Evolutionary conservation across 2,888 invertebrate species (phyloP).

Genomic region (Sepiola atlantica): DNA sequence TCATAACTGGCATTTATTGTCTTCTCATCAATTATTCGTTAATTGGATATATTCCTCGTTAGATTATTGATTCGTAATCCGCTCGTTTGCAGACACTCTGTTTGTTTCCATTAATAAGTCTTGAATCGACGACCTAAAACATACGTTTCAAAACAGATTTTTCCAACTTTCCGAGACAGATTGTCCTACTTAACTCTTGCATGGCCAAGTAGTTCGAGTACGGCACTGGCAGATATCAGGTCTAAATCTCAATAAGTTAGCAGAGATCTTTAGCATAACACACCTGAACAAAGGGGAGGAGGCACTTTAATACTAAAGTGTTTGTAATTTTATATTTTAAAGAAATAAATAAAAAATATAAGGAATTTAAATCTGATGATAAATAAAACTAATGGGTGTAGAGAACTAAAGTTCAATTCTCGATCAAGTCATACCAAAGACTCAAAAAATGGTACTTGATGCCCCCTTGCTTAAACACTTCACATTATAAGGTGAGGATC

Average conservation of each 20-base stretch:
- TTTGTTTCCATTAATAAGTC: conserved; percentile 32
- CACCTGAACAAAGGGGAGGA: neutral
- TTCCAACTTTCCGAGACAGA: conserved; percentile 32
- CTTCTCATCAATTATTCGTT: conserved; percentile 32
- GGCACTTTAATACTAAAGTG: neutral
- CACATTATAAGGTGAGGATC: too few relatives aligned
- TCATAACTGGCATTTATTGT: neutral
- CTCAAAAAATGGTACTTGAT: too few relatives aligned
- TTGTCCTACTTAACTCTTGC: neutral
- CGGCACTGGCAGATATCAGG: neutral
- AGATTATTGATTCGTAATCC: conserved; percentile 13
- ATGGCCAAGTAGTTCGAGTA: neutral
- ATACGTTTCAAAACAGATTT: conserved; percentile 32
- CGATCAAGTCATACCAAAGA: too few relatives aligned
- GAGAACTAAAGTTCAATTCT: too few relatives aligned
- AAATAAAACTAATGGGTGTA: neutral
- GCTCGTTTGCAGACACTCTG: conserved; percentile 12
- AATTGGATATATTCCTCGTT: conserved; percentile 32
- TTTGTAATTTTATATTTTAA: neutral
- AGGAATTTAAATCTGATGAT: neutral
- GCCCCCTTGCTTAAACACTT: too few relatives aligned
- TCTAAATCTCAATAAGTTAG: neutral
- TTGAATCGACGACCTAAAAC: conserved; percentile 32
- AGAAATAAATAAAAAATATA: neutral
- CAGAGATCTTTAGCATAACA: neutral